Base-by-base conservation (phyloP, 2,797 vertebrate genomes). In the Crenichthys baileyi region DNA sequence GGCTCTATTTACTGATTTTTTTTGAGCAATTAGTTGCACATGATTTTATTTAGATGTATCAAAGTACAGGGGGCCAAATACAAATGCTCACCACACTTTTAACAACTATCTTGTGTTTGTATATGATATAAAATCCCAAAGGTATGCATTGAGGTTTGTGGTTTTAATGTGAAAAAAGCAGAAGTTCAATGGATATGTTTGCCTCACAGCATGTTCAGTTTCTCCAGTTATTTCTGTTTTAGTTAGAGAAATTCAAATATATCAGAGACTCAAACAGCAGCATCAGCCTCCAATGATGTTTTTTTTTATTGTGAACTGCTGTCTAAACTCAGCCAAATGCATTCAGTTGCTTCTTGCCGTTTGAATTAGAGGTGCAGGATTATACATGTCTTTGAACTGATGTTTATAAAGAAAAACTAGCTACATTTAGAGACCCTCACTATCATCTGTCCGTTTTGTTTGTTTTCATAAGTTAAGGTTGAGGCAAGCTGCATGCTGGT, bases 181-280 rank as follows among this genome's bases (percentile, higher is more conserved):
- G 51, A 53, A 53, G 18, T 53, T 53, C 51, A 53, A 53, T 53
- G 5, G 29, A 29, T 29, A 31, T 61, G 0, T 26, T 67, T 4
- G 2, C 36, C 31, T 0, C 20, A 67, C 51, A 61, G 53, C 53
- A 1, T 51, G 36, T 68, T 46, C n/a, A 50, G 8, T 4, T 26
- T 77, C 22, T 22, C 56, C 72, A 31, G 16, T 29, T 29, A 65
- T 53, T n/a, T 26, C 61, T 76, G 61, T 77, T 72, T 58, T 56
- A 80, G 80, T 81, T 78, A 70, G 67, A 24, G 70, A 78, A 50
- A 13, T 79, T 72, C 44, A 89, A 90, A 79, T 83, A 80, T 85
- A 76, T 51, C 79, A 44, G 44, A 77, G 24, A 84, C 68, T 5
- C 39, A 78, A 88, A 87, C 41, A 73, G 84, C 83, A 79, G 80